Evolutionary conservation across 2,797 vertebrate species (phyloP).

Genomic region (Chelidonichthys spinosus): DNA sequence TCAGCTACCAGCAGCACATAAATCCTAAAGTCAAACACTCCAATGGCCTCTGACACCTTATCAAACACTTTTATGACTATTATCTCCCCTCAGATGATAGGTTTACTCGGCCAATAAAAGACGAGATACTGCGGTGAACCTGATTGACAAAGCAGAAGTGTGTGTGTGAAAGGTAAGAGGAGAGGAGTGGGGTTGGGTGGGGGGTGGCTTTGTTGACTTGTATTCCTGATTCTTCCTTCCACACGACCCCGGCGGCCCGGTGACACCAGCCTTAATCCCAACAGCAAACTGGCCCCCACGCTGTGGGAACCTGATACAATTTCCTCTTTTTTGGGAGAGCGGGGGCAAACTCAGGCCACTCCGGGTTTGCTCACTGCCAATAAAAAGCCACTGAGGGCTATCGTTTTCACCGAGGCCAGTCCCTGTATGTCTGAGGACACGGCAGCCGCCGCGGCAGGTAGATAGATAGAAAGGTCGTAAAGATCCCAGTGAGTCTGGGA

Average conservation of each 20-base stretch:
- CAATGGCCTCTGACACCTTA: constrained; percentile 66
- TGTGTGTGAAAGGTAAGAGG: constrained; percentile 48
- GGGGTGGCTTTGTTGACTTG: constrained; percentile 71
- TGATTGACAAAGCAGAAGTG: constrained; percentile 63
- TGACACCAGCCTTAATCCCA: constrained; percentile 88
- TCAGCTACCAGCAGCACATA: constrained; percentile 35
- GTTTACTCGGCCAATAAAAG: constrained; percentile 70
- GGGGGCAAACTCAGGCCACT: constrained; percentile 75
- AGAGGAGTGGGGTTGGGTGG: constrained; percentile 11
- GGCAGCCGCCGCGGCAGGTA: constrained; percentile 81
- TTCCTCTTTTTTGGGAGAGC: constrained; percentile 85
- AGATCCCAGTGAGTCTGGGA: constrained; percentile 71
- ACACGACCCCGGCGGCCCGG: constrained; percentile 82
- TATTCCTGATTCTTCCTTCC: constrained; percentile 80
- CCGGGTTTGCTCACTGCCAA: constrained; percentile 88
- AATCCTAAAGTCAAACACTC: constrained; percentile 68
- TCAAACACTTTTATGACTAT: constrained; percentile 74
- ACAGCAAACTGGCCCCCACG: constrained; percentile 83
- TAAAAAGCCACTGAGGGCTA: constrained; percentile 90
- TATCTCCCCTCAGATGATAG: constrained; percentile 65
- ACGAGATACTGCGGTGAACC: constrained; percentile 37
- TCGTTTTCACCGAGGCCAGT: constrained; percentile 84
- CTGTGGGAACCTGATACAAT: constrained; percentile 91
- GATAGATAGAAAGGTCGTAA: constrained; percentile 83
- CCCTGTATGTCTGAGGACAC: constrained; percentile 80